These are phyloP conservation scores for Halichondria panicea DNA, from an alignment of 37 sponge, comb jelly and placozoan genomes.

Conservation along the genomic window DNA sequence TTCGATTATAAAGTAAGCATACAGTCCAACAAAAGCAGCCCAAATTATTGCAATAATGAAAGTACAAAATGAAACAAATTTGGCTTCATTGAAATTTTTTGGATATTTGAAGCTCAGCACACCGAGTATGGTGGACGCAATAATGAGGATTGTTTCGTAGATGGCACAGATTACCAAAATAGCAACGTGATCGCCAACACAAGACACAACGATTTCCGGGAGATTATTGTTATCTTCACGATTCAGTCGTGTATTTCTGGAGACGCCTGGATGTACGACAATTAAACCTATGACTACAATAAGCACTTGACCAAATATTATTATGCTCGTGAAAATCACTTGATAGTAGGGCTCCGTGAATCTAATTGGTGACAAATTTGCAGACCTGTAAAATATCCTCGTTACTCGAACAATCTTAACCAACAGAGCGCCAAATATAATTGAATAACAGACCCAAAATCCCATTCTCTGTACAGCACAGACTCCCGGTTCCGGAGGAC, in stretches of 20 bases:
- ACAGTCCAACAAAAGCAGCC: slow-evolving; percentile 53
- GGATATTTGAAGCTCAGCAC: slow-evolving; percentile 67
- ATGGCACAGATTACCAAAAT: slow-evolving; percentile 37
- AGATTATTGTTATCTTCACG: not conserved
- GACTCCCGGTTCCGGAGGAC: slow-evolving; percentile 27
- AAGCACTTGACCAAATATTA: slow-evolving; percentile 45
- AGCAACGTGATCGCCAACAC: slow-evolving; percentile 9
- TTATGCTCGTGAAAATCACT: slow-evolving; percentile 57
- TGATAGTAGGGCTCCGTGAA: slow-evolving; percentile 65
- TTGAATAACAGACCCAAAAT: slow-evolving; percentile 68
- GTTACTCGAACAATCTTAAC: slow-evolving; percentile 79
- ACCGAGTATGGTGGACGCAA: slow-evolving; percentile 56
- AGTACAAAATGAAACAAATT: slow-evolving; percentile 60
- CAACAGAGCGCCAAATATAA: slow-evolving; percentile 76
- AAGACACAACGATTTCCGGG: slow-evolving; percentile 54
- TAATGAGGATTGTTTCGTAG: slow-evolving; percentile 57
- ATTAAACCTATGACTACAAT: slow-evolving; percentile 39
- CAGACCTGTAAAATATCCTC: slow-evolving; percentile 56
- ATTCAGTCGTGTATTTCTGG: not conserved
- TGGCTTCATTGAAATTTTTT: slow-evolving; percentile 79
- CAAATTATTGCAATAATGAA: slow-evolving; percentile 62
- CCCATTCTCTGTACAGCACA: slow-evolving; percentile 62
- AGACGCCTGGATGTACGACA: slow-evolving; percentile 10
- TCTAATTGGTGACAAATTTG: slow-evolving; percentile 14
- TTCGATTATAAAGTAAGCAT: slow-evolving; percentile 46